phyloP scores from a whole-genome alignment of 2,113 vertebrate species.

The Orcinus orca region DNA sequence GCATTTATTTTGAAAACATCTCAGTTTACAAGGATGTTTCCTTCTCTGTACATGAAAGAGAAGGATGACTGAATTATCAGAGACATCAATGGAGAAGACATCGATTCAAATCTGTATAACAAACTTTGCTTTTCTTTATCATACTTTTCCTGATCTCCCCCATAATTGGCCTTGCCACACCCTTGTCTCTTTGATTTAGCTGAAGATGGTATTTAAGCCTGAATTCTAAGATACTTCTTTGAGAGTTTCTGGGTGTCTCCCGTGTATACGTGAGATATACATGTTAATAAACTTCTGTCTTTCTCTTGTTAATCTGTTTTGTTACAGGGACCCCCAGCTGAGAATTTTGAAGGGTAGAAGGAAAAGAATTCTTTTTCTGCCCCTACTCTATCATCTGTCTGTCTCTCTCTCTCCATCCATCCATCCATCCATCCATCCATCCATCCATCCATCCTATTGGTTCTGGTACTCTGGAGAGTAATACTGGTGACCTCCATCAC shows the following conservation, averaged over 20 bases:
- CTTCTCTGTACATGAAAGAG: background rate
- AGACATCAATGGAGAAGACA: background rate
- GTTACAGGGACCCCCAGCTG: background rate
- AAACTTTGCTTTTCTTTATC: background rate
- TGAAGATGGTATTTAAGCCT: background rate
- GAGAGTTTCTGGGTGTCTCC: background rate
- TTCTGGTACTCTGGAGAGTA: background rate
- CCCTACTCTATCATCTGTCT: background rate
- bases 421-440: background rate
- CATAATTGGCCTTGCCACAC: background rate
- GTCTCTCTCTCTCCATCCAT: background rate
- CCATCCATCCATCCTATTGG: background rate
- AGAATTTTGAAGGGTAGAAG: background rate
- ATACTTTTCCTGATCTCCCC: background rate
- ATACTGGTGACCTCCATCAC: background rate
- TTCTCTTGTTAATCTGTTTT: background rate
- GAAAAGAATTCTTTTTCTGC: background rate
- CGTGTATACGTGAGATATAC: background rate
- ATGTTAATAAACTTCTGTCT: background rate
- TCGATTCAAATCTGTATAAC: background rate
- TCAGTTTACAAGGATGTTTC: background rate
- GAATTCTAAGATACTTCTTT: background rate
- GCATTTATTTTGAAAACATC: background rate
- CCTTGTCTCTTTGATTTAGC: background rate
- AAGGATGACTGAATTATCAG: background rate